Conservation (phyloP, 1,140 invertebrate genomes). For the Drosophila sulfurigaster region DNA sequence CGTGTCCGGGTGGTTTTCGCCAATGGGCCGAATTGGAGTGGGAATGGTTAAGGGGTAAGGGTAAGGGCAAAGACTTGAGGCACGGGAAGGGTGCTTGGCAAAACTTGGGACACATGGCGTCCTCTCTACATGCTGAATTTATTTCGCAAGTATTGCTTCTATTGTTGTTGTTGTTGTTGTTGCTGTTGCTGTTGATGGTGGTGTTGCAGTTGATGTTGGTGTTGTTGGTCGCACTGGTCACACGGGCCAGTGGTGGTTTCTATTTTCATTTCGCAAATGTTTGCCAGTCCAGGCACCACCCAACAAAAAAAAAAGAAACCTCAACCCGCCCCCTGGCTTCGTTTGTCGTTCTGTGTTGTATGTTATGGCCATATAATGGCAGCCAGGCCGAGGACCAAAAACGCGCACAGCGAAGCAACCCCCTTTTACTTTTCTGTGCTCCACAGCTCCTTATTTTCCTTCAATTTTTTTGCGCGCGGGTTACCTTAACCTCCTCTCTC, state of each 20-base stretch:
- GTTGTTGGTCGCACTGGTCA: slow-evolving; percentile 67
- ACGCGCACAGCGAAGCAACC: slow-evolving; percentile 3
- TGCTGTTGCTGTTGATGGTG: slow-evolving; percentile 14
- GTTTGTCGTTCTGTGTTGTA: slow-evolving; percentile 26
- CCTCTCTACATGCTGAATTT: slow-evolving; percentile 36
- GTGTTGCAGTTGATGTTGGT: slow-evolving; percentile 17
- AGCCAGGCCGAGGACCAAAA: slow-evolving; percentile 20
- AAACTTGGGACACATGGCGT: slow-evolving; percentile 44
- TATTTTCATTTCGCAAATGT: slow-evolving; percentile 74
- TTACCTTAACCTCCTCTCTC: slow-evolving; percentile 23
- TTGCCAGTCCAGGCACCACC: slow-evolving; percentile 41
- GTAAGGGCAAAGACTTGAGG: not conserved
- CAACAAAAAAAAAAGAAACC: slow-evolving; percentile 6
- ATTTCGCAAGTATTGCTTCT: slow-evolving; percentile 54
- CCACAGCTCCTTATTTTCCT: slow-evolving; percentile 2
- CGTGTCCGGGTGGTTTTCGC: slow-evolving; percentile 55
- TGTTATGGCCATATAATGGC: slow-evolving; percentile 57
- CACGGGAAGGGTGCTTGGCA: slow-evolving; percentile 35
- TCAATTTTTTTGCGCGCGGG: not conserved
- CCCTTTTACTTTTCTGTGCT: not conserved
- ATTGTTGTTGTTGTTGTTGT: slow-evolving; percentile 6
- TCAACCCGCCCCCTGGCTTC: slow-evolving; percentile 6
- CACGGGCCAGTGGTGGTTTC: slow-evolving; percentile 68
- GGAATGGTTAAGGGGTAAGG: not conserved
- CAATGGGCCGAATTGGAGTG: slow-evolving; percentile 24